phyloP scores from a whole-genome alignment of 1,140 invertebrate genomes.

The Ceratoteleas bidentatus region DNA sequence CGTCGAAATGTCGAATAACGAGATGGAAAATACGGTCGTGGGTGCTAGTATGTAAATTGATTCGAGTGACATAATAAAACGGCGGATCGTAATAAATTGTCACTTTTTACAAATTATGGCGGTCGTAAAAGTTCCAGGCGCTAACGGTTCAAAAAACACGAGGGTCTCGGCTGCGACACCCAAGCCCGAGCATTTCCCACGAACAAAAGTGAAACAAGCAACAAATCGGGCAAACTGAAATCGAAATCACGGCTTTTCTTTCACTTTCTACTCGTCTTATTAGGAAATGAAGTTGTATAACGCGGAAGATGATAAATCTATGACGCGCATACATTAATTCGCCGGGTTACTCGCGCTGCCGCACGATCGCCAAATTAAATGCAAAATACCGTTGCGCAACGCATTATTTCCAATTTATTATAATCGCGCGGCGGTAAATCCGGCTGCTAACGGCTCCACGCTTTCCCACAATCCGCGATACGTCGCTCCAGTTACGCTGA shows the following conservation, averaged over 20 bases:
- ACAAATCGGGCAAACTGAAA: slow-evolving; percentile 40
- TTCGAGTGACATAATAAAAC: slow-evolving; percentile 43
- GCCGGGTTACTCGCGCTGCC: slow-evolving; percentile 14
- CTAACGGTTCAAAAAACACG: slow-evolving; percentile 23
- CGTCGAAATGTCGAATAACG: slow-evolving; percentile 15
- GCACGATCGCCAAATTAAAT: slow-evolving; percentile 18
- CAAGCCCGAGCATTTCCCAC: slow-evolving; percentile 31
- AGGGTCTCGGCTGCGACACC: neutral
- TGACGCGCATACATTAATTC: slow-evolving; percentile 25
- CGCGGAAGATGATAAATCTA: slow-evolving; percentile 30
- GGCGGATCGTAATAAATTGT: slow-evolving; percentile 38
- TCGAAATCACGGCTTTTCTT: slow-evolving; percentile 40
- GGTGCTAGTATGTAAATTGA: slow-evolving; percentile 44
- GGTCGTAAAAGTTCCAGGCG: slow-evolving; percentile 27
- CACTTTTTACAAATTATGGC: slow-evolving; percentile 41
- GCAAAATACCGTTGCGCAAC: neutral
- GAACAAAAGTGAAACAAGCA: slow-evolving; percentile 43
- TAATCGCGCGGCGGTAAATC: neutral
- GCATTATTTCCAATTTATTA: slow-evolving; percentile 3
- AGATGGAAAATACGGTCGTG: slow-evolving; percentile 26
- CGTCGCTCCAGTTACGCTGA: slow-evolving; percentile 28
- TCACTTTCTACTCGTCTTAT: slow-evolving; percentile 50
- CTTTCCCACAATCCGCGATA: slow-evolving; percentile 31
- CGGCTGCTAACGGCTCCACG: neutral
- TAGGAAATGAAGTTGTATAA: slow-evolving; percentile 49